Conservation (phyloP, 2,888 invertebrate genomes). For the Neelides folsomi region DNA sequence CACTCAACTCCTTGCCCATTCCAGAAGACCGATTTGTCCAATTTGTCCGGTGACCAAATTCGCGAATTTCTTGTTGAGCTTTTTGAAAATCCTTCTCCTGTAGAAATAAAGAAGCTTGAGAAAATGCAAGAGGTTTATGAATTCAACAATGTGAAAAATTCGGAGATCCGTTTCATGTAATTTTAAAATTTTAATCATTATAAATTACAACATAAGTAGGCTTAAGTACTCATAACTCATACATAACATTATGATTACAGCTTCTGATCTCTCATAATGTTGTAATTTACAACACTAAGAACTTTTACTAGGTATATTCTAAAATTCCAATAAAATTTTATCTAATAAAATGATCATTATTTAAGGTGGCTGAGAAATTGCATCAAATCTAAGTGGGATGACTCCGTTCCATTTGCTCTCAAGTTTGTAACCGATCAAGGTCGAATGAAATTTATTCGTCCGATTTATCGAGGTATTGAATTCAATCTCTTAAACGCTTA, state of each 20-base stretch:
- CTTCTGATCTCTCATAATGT: too few relatives aligned
- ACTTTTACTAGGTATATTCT: too few relatives aligned
- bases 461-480: slow-evolving; percentile 57
- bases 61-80: slow-evolving; percentile 56
- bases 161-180: slow-evolving; percentile 55
- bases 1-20: slow-evolving; percentile 39
- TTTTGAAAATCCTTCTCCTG: slow-evolving; percentile 41
- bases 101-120: slow-evolving; percentile 42
- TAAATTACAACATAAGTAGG: not conserved
- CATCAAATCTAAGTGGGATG: slow-evolving; percentile 56
- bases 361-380: slow-evolving; percentile 65
- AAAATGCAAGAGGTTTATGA: slow-evolving; percentile 51
- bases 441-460: slow-evolving; percentile 80
- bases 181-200: slow-evolving; percentile 18
- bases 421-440: slow-evolving; percentile 70
- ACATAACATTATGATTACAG: too few relatives aligned
- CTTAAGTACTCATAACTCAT: too few relatives aligned
- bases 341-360: not conserved
- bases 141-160: slow-evolving; percentile 53
- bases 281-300: too few relatives aligned
- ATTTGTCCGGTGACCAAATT: slow-evolving; percentile 51
- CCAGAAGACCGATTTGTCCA: slow-evolving; percentile 42
- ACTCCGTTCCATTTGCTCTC: slow-evolving; percentile 53
- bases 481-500: not conserved
- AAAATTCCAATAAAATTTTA: too few relatives aligned